phyloP scores from a whole-genome alignment of 2,888 invertebrate species.

The Phaedon cochleariae region DNA sequence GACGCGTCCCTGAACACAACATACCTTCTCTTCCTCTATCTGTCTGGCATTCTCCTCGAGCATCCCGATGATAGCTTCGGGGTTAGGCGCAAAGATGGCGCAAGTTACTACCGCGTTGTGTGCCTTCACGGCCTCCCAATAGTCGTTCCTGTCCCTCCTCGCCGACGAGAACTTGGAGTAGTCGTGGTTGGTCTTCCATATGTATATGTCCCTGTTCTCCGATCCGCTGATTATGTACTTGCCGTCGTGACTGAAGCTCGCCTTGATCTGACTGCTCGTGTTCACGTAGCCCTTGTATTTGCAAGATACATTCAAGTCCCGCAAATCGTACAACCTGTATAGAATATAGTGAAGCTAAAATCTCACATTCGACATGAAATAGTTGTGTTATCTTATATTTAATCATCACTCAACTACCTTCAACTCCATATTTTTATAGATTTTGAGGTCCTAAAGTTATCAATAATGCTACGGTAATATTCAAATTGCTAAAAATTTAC shows the following conservation, averaged over 20 bases:
- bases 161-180: constrained; percentile 93
- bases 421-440: too few species aligned
- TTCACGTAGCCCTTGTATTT: constrained; percentile 76
- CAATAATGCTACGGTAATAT: too few species aligned
- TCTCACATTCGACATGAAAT: too few species aligned
- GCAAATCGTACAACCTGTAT: constrained; percentile 85
- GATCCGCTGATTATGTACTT: constrained; percentile 66
- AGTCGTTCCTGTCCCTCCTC: constrained; percentile 93
- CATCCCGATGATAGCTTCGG: constrained; percentile 85
- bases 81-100: constrained; percentile 97
- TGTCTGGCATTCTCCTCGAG: constrained; percentile 64
- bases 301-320: constrained; percentile 94
- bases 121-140: constrained; percentile 97
- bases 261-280: constrained; percentile 96
- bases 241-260: constrained; percentile 96
- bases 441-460: too few species aligned
- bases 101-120: constrained; percentile 97
- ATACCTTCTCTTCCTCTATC: constrained; percentile 42
- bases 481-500: too few species aligned
- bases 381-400: too few species aligned
- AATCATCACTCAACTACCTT: too few species aligned
- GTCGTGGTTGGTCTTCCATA: constrained; percentile 98
- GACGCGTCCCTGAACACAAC: constrained; percentile 21
- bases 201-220: constrained; percentile 96
- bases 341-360: neutral